Evolutionary conservation across 2,113 vertebrate species (phyloP).

Genomic region (Anoplopoma fimbria): DNA sequence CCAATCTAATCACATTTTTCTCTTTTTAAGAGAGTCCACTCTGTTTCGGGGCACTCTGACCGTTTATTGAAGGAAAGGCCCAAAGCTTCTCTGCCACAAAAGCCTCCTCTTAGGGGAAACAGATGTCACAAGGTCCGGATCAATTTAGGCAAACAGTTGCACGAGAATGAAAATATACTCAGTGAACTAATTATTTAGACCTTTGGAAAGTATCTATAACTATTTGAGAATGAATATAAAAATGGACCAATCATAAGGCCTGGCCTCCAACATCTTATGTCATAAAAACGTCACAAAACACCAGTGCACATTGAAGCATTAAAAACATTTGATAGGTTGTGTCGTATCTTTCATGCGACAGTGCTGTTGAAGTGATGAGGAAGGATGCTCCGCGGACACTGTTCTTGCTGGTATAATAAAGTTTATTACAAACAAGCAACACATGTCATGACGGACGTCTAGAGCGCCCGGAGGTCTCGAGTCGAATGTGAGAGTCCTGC

Average conservation of each 20-base stretch:
- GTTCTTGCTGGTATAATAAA: too few relatives aligned
- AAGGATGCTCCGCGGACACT: too few relatives aligned
- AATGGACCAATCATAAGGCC: neutral
- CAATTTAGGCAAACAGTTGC: neutral
- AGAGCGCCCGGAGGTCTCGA: too few relatives aligned
- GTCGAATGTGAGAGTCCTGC: too few relatives aligned
- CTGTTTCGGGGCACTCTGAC: constrained; percentile 31
- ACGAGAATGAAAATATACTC: neutral
- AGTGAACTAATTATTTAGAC: neutral
- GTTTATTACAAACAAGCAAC: too few relatives aligned
- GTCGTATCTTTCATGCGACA: too few relatives aligned
- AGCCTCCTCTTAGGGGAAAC: neutral
- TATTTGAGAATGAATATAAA: neutral
- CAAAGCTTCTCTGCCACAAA: constrained; percentile 18
- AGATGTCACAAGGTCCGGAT: neutral
- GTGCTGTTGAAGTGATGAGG: too few relatives aligned
- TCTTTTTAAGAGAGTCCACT: constrained; percentile 7
- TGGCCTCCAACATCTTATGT: neutral
- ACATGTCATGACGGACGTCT: too few relatives aligned
- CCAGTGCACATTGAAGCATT: neutral
- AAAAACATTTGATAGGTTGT: neutral
- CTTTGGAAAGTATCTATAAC: neutral
- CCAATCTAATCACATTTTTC: constrained; percentile 52
- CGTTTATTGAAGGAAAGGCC: constrained; percentile 25
- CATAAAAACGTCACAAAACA: constrained; percentile 3